These are phyloP conservation scores for Schizothorax lantsangensis DNA, from an alignment of 2,797 vertebrate species.

Conservation along the genomic window DNA sequence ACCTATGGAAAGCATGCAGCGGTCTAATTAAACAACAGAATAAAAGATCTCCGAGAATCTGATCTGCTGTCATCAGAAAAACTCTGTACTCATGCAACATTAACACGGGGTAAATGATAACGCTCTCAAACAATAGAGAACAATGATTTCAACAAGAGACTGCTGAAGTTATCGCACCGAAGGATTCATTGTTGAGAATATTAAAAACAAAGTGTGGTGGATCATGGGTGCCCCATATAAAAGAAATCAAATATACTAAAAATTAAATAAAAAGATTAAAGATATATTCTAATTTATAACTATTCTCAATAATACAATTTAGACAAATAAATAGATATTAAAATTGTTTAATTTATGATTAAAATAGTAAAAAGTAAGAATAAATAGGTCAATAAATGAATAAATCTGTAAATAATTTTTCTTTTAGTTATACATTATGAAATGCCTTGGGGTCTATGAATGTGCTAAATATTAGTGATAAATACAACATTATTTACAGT, in stretches of 20 bases:
- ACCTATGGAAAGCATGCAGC: slow-evolving; percentile 61
- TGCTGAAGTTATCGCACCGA: not conserved
- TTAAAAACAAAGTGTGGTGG: not conserved
- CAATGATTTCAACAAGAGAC: not conserved
- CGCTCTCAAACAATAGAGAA: slow-evolving; percentile 7
- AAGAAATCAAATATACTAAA: not conserved
- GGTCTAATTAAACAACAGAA: slow-evolving; percentile 75
- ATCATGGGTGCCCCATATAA: not conserved
- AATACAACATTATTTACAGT: not conserved
- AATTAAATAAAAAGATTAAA: not conserved
- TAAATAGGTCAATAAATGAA: not conserved
- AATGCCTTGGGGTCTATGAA: not conserved
- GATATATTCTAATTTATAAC: not conserved
- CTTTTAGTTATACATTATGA: not conserved
- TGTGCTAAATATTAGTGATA: not conserved
- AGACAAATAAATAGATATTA: not conserved
- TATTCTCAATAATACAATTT: not conserved
- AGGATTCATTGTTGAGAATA: not conserved
- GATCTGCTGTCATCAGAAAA: slow-evolving; percentile 65
- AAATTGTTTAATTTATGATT: not conserved
- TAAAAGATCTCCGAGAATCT: slow-evolving; percentile 63
- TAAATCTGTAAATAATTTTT: not conserved
- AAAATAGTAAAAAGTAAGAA: not conserved
- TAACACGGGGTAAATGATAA: slow-evolving; percentile 59
- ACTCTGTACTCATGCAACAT: slow-evolving; percentile 70